Conservation (phyloP, 2,888 invertebrate genomes). For the Tenthredo mesomela region DNA sequence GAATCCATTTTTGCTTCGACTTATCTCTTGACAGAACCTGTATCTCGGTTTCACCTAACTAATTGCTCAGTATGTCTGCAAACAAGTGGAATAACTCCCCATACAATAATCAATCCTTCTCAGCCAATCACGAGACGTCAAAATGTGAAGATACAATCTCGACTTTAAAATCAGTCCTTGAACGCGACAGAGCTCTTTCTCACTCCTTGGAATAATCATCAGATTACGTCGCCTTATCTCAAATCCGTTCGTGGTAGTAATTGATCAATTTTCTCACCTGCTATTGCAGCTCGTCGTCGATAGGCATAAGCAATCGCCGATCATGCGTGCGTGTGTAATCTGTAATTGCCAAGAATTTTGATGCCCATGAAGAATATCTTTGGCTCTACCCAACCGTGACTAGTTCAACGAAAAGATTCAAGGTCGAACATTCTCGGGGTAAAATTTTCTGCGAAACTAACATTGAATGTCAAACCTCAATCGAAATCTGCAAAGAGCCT, state of each 20-base stretch:
- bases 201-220: neutral
- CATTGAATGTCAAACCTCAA: slow-evolving; percentile 43
- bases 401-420: neutral
- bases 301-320: neutral
- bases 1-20: neutral
- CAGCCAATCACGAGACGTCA: neutral
- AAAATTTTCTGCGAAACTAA: slow-evolving; percentile 50
- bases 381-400: neutral
- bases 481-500: slow-evolving; percentile 49
- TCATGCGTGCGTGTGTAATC: slow-evolving; percentile 19
- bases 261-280: slow-evolving; percentile 33
- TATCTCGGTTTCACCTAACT: neutral
- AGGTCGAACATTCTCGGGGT: neutral
- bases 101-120: slow-evolving; percentile 10
- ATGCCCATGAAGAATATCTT: neutral
- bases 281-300: neutral
- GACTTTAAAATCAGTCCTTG: slow-evolving; percentile 6
- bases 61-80: neutral
- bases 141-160: neutral
- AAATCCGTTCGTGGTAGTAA: neutral
- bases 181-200: neutral
- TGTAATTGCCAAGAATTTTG: slow-evolving; percentile 29
- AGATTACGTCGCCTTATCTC: slow-evolving; percentile 13
- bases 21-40: neutral
- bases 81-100: neutral